Conservation (phyloP, 1,140 invertebrate species). For the Nomia melanderi region DNA sequence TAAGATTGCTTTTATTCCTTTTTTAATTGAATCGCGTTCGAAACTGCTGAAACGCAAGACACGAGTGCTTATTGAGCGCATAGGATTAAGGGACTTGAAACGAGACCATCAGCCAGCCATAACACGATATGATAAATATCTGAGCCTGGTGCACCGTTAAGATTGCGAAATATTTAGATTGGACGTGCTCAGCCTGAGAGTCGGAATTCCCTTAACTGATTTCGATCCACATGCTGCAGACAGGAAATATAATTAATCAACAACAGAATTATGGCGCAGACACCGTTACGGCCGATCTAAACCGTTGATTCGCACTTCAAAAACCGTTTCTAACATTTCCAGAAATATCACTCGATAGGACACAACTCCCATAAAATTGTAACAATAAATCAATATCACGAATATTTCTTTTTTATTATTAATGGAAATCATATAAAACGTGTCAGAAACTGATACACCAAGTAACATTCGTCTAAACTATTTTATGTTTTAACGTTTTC, state of each 20-base stretch:
- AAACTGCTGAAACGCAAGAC: too few relatives aligned
- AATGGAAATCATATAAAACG: too few relatives aligned
- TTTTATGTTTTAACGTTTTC: too few relatives aligned
- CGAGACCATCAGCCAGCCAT: not conserved
- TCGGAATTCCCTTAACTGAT: not conserved
- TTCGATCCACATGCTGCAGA: not conserved
- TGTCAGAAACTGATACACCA: too few relatives aligned
- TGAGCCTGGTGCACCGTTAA: not conserved
- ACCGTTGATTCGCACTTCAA: conserved; percentile 17
- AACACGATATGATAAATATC: not conserved
- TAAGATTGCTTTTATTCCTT: too few relatives aligned
- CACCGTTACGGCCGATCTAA: not conserved
- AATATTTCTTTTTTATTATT: too few relatives aligned
- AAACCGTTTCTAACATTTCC: not conserved
- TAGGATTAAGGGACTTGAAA: not conserved
- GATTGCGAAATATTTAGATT: not conserved
- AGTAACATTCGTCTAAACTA: too few relatives aligned
- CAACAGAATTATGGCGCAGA: not conserved
- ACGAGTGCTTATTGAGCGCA: too few relatives aligned
- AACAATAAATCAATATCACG: too few relatives aligned
- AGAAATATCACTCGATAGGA: not conserved
- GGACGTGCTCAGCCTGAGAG: not conserved
- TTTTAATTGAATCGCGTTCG: not conserved
- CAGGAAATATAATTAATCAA: conserved; percentile 24
- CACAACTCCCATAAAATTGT: not conserved